A percentile compares a stretch with the other conserved stretches of the same genome.
phyloP scores from a whole-genome alignment of 2,113 vertebrate species.

The Aspiorhynchus laticeps region DNA sequence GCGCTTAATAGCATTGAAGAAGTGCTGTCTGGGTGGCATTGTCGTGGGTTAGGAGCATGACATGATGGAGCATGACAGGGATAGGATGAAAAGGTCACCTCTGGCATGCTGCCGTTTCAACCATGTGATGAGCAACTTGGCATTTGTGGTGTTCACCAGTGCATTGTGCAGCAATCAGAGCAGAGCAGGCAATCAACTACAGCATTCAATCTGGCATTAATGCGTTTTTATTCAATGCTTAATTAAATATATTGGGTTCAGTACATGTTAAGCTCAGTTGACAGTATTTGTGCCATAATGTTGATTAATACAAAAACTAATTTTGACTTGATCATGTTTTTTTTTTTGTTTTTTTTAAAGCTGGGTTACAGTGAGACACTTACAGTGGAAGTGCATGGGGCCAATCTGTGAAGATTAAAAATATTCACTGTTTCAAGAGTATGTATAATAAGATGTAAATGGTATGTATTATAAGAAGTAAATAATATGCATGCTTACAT shows the following conservation, averaged over 20 bases:
- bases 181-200: slow-evolving; percentile 26
- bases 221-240: background rate
- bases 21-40: slow-evolving; percentile 11
- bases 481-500: background rate
- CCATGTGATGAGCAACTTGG: slow-evolving; percentile 55
- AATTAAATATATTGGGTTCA: background rate
- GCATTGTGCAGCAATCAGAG: slow-evolving; percentile 48
- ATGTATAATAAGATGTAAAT: too few relatives aligned
- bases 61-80: slow-evolving; percentile 66
- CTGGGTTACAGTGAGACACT: background rate
- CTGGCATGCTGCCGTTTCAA: slow-evolving; percentile 58
- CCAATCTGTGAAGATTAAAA: background rate
- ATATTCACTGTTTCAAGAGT: background rate
- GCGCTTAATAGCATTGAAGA: background rate
- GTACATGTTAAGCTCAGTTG: background rate
- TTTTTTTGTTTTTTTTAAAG: background rate
- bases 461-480: background rate
- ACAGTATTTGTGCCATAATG: background rate
- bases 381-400: background rate
- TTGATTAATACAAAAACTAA: background rate
- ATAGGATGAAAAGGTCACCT: slow-evolving; percentile 73
- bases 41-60: slow-evolving; percentile 59
- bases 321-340: background rate
- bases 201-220: slow-evolving; percentile 16
- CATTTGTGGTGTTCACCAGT: slow-evolving; percentile 44